phyloP scores from a whole-genome alignment of 2,888 invertebrate genomes.

The Odiellus spinosus region DNA sequence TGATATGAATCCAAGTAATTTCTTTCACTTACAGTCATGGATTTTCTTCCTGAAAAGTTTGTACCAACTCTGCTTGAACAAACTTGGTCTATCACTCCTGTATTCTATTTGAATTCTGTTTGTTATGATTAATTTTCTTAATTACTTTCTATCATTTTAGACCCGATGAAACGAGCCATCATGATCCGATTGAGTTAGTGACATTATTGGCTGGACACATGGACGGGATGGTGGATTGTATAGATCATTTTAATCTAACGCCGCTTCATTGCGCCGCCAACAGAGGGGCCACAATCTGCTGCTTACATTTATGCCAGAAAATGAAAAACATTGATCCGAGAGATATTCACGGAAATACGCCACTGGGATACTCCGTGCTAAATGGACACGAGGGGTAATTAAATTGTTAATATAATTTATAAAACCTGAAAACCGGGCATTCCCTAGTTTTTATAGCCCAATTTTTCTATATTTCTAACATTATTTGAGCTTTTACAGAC shows the following conservation, averaged over 20 bases:
- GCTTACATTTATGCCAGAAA: conserved; percentile 29
- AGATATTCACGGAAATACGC: conserved; percentile 33
- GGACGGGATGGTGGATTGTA: conserved; percentile 26
- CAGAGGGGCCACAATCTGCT: conserved; percentile 35
- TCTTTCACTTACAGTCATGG: no score
- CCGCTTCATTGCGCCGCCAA: conserved; percentile 18
- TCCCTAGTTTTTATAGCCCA: no score
- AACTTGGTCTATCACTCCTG: no score
- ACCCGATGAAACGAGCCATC: conserved; percentile 14
- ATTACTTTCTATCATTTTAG: conserved; percentile 22
- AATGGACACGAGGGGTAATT: conserved; percentile 31
- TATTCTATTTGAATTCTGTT: no score
- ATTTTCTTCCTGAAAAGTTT: no score
- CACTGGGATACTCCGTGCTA: conserved; percentile 32
- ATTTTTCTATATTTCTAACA: no score
- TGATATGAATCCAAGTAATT: no score
- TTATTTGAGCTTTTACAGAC: no score
- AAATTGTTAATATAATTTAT: no score
- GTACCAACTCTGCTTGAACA: no score
- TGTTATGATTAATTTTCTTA: no score
- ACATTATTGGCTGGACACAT: conserved; percentile 29
- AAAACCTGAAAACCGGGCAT: no score
- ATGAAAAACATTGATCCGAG: conserved; percentile 25
- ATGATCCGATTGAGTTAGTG: conserved; percentile 34
- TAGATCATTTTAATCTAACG: conserved; percentile 26